A percentile compares a stretch with the other conserved stretches of the same genome.
These are phyloP conservation scores for Polietes domitor DNA, from an alignment of 2,888 invertebrate species.

Conservation along the genomic window DNA sequence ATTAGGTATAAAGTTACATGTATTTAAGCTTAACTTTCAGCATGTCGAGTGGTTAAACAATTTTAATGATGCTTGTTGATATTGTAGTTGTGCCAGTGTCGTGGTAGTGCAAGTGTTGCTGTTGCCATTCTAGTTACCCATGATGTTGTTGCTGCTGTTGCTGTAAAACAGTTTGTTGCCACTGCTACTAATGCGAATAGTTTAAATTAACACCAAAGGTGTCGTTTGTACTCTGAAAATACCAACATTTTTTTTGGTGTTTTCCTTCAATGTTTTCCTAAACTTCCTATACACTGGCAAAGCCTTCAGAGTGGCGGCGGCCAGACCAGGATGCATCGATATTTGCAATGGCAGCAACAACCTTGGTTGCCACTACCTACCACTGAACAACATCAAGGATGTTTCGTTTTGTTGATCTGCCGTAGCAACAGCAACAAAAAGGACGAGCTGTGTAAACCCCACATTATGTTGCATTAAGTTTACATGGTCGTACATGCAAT, in stretches of 20 bases:
- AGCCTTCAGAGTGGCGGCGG: background rate
- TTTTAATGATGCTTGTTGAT: constrained; percentile 59
- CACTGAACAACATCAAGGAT: constrained; percentile 29
- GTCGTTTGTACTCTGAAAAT: constrained; percentile 76
- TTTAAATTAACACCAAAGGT: constrained; percentile 79
- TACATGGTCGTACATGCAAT: constrained; percentile 53
- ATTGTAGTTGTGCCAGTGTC: constrained; percentile 25
- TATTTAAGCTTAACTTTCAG: constrained; percentile 44
- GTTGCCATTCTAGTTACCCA: constrained; percentile 15
- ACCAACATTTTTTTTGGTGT: constrained; percentile 12
- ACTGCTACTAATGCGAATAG: constrained; percentile 71
- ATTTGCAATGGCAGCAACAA: background rate
- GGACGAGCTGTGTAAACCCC: constrained; percentile 33
- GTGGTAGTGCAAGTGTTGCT: background rate
- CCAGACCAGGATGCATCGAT: background rate
- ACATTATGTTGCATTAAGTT: constrained; percentile 63
- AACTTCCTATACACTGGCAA: background rate
- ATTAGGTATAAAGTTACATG: constrained; percentile 43
- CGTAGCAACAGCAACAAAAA: constrained; percentile 15
- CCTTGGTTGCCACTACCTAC: background rate
- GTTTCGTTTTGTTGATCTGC: constrained; percentile 46
- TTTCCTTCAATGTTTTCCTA: constrained; percentile 9
- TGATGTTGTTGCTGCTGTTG: background rate
- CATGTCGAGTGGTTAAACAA: constrained; percentile 53
- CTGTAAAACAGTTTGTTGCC: constrained; percentile 28